Base-by-base conservation (phyloP, 2,888 invertebrate genomes). In the Byasa hedistus region DNA sequence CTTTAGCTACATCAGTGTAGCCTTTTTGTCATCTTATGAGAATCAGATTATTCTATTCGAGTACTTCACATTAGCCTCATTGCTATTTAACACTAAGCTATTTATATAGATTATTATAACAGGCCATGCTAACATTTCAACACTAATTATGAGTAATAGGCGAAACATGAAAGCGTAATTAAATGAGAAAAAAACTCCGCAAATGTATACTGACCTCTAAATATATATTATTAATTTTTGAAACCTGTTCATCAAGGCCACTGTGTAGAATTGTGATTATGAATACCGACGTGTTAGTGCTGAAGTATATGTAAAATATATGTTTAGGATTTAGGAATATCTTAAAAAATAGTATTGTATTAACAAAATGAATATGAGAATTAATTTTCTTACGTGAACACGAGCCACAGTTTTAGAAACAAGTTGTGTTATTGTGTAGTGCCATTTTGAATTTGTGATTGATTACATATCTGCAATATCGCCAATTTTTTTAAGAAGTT, bases 381-480 rank as follows among this genome's bases (percentile, higher is more conserved):
- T 27, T 27, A 27, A 4, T 5, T 27, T 3, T 27, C 5, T 27
- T 27, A 27, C 27, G 27, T 27, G 3, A 27, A 27, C 27, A 27
- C 5, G 27, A 27, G 3, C 27, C 27, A 36, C 32, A 36, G 39
- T 39, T 39, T 15, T 39, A 15, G 2, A 10, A 39, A 39, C 12
- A 39, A 39, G 15, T 39, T 39, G 39, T 39, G 2, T 39, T 39
- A 65, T 56, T 57, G 15, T 36, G n/a, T 15, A n/a, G 27, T 23
- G 57, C 56, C 17, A 60, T 65, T 61, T 69, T 61, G 62, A 58
- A 57, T 65, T 57, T 64, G 57, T 54, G 54, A 69, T 64, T 65
- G 62, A 68, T 65, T 58, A 57, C 61, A 27, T 27, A 27, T 27
- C 3, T 27, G 3, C 27, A 27, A 4, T 27, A 3, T 4, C 27